Percentiles rank a stretch among this genome's conserved stretches.
phyloP scores from a whole-genome alignment of 1,140 invertebrate species.

The Scaptomyza montana region DNA sequence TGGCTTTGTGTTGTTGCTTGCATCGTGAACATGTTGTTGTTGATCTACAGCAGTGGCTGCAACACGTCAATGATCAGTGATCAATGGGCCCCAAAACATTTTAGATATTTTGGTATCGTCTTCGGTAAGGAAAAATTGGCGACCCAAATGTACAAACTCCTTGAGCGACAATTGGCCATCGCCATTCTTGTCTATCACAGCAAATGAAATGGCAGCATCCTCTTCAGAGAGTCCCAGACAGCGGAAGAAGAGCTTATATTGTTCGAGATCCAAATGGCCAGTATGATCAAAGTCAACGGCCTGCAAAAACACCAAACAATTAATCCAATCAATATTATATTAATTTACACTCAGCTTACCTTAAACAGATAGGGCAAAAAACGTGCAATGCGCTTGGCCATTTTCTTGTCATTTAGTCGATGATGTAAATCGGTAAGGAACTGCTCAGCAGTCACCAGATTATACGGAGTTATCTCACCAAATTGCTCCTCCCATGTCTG shows the following conservation, averaged over 20 bases:
- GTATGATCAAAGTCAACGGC: conserved; percentile 92
- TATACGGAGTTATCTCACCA: conserved; percentile 92
- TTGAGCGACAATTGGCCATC: conserved; percentile 90
- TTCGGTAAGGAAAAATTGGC: conserved; percentile 91
- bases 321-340: background rate
- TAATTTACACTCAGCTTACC: conserved; percentile 83
- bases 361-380: conserved; percentile 92
- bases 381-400: conserved; percentile 89
- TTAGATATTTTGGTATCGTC: conserved; percentile 90
- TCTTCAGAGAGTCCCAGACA: conserved; percentile 90
- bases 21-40: conserved; percentile 46
- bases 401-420: conserved; percentile 89
- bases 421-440: conserved; percentile 92
- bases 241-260: conserved; percentile 92
- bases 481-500: conserved; percentile 92
- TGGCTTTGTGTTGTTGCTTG: conserved; percentile 51
- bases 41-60: conserved; percentile 79
- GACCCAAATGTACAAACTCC: conserved; percentile 91
- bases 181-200: conserved; percentile 90
- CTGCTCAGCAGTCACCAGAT: conserved; percentile 91
- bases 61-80: conserved; percentile 79
- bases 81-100: conserved; percentile 92
- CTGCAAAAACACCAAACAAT: conserved; percentile 83
- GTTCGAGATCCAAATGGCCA: conserved; percentile 90
- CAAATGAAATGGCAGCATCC: conserved; percentile 90